These are phyloP conservation scores for Nothobranchius furzeri DNA, from an alignment of 2,113 vertebrate genomes.

Conservation along the genomic window DNA sequence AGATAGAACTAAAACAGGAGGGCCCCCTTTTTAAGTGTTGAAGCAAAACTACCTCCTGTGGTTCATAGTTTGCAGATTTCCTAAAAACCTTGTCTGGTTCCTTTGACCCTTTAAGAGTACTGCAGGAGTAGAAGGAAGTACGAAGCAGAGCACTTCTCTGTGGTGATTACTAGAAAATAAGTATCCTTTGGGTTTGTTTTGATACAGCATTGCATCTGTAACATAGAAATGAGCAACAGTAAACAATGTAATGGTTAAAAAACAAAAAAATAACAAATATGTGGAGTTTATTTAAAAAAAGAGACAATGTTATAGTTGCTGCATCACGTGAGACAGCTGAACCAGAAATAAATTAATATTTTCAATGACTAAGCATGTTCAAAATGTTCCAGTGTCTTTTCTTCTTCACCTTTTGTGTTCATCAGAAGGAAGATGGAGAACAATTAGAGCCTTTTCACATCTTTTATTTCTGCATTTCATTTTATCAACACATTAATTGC, in stretches of 20 bases:
- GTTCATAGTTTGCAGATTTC: slow-evolving; percentile 39
- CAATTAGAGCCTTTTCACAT: slow-evolving; percentile 80
- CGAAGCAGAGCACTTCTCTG: slow-evolving; percentile 69
- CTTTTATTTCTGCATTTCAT: slow-evolving; percentile 82
- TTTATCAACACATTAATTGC: slow-evolving; percentile 82
- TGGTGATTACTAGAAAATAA: slow-evolving; percentile 69
- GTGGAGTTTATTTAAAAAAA: slow-evolving; percentile 48
- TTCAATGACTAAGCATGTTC: slow-evolving; percentile 48
- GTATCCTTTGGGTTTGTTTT: slow-evolving; percentile 77
- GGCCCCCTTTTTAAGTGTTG: slow-evolving; percentile 16
- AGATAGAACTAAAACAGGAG: background rate
- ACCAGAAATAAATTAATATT: slow-evolving; percentile 55
- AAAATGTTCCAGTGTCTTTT: slow-evolving; percentile 47
- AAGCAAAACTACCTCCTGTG: slow-evolving; percentile 11
- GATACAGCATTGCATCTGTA: slow-evolving; percentile 80
- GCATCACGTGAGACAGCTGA: slow-evolving; percentile 22
- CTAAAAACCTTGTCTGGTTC: slow-evolving; percentile 58
- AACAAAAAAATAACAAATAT: slow-evolving; percentile 20
- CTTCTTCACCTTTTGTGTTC: background rate
- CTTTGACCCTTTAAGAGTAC: slow-evolving; percentile 73
- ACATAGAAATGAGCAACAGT: slow-evolving; percentile 77
- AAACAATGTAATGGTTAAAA: slow-evolving; percentile 77
- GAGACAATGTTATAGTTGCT: slow-evolving; percentile 20
- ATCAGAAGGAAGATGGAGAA: background rate
- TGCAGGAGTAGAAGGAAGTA: slow-evolving; percentile 58